A percentile compares a stretch with the other conserved stretches of the same genome.
Evolutionary conservation across 2,797 vertebrate species (phyloP).

Genomic region (Botia kubotai): DNA sequence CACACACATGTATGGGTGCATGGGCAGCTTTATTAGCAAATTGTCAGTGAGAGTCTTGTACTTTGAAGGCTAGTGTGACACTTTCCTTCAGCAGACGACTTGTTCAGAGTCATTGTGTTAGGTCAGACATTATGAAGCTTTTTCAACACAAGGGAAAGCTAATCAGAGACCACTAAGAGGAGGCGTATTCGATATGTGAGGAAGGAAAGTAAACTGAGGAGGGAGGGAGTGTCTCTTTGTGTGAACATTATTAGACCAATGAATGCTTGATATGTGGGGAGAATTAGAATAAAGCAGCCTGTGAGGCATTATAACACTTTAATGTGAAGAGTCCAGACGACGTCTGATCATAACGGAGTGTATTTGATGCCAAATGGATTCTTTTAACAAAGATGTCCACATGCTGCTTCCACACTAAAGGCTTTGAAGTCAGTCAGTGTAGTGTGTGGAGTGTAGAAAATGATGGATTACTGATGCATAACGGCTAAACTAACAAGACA

Average conservation of each 20-base stretch:
- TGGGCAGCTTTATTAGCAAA: constrained; percentile 6
- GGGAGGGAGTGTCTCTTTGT: constrained; percentile 33
- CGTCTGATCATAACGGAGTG: constrained; percentile 22
- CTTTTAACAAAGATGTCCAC: constrained; percentile 9
- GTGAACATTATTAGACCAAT: constrained; percentile 49
- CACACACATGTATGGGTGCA: background rate
- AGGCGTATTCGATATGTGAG: background rate
- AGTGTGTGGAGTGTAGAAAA: background rate
- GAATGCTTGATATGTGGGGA: constrained; percentile 27
- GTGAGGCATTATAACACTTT: constrained; percentile 3
- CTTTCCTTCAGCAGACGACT: background rate
- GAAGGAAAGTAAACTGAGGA: background rate
- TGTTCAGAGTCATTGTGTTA: constrained; percentile 1
- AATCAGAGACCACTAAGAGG: constrained; percentile 21
- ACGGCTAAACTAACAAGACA: background rate
- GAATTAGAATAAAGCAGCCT: constrained; percentile 52
- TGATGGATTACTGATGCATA: background rate
- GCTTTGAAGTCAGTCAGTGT: constrained; percentile 17
- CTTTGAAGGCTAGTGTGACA: background rate
- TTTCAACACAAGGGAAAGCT: constrained; percentile 24
- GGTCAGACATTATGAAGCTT: constrained; percentile 20
- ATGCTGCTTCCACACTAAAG: background rate
- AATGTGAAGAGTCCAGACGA: constrained; percentile 13
- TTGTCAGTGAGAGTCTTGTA: constrained; percentile 3
- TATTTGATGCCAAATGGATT: constrained; percentile 23